Evolutionary conservation across 2,888 invertebrate species (phyloP), one percentile per base, ranked within the genome.

Genomic region (Beris chalybata): DNA sequence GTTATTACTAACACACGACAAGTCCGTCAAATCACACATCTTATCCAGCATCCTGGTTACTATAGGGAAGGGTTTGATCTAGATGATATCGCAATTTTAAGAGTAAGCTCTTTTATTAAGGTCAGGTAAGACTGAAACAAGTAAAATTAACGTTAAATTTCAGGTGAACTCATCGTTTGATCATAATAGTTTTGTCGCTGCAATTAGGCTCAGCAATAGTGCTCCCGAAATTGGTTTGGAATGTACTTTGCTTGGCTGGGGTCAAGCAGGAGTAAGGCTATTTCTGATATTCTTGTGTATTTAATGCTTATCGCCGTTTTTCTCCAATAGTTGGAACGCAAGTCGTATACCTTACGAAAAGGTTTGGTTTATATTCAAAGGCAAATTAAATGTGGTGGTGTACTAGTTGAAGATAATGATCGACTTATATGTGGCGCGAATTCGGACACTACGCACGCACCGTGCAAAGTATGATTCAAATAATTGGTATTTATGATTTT

Each of bases 31-130:
- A 58, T 58, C 29, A 44, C 44, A 4, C 58, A 58, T n/a, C 12
- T 58, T 30, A 47, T 58, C 45, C 45, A 58, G 47, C 31, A 58
- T 58, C 58, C 58, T 5, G 58, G 58, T 2, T 58, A 44, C 12
- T 58, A 58, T 30, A 44, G 58, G 44, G 58, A 32, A 29, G 58
- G 58, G 29, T 58, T 58, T n/a, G 58, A 58, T 58, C 45, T 58
- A 29, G 58, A 58, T 13, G 58, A 58, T 30, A 47, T 58, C 22
- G 58, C 58, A 5, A 22, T 58, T 44, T 58, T 58, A 58, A 58
- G 45, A 45, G 58, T 58, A 43, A 13, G n/a, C 12, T 47, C 13
- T 22, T 22, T 22, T 22, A 22, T 22, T 22, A 22, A 22, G 22
- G 22, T 15, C 53, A 53, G 53, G 11, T 29, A 29, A 5, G 2